Evolutionary conservation across 2,888 invertebrate genomes (phyloP), one percentile per base, ranked within the genome.

Genomic region (Rosalia funebris): DNA sequence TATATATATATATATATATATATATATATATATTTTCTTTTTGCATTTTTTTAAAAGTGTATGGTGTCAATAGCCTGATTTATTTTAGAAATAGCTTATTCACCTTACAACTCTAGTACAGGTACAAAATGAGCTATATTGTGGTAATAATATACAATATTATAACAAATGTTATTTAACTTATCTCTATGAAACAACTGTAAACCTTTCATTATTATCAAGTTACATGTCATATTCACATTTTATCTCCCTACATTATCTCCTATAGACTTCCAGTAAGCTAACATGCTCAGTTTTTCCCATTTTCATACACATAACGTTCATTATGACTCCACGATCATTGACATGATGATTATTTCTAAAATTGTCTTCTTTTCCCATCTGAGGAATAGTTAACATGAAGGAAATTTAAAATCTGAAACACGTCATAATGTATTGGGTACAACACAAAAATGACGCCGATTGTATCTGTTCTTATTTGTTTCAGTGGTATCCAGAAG

Each of bases 401-500:
- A 57, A 42, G 42, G 34, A 32, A 12, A 53, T 25, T 2, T 3
- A 10, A 15, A 20, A 10, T 48, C 50, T 50, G 50, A 50, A 47
- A n/a, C 3, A 10, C 5, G 34, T 34, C 3, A 34, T 34, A 11
- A 5, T 25, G 3, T 25, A 25, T 25, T 25, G 25, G 9, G 3
- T 25, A 5, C 9, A 25, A 5, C n/a, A n/a, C n/a, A n/a, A 25
- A 25, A 25, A 25, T 25, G 25, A 25, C 9, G n/a, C n/a, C n/a
- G n/a, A n/a, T 25, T 5, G 9, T 25, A 25, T 25, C 9, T 25
- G 9, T 25, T 5, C 9, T 3, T 25, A 25, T 34, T 34, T n/a
- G 12, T 73, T 73, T 16, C 55, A 76, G 91, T 99, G 99, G 99
- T 98, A 93, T 84, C 98, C 99, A 3, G 99, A 99, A 84, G 98